phyloP scores from a whole-genome alignment of 1,140 invertebrate species.

The Oreohelix idahoensis region DNA sequence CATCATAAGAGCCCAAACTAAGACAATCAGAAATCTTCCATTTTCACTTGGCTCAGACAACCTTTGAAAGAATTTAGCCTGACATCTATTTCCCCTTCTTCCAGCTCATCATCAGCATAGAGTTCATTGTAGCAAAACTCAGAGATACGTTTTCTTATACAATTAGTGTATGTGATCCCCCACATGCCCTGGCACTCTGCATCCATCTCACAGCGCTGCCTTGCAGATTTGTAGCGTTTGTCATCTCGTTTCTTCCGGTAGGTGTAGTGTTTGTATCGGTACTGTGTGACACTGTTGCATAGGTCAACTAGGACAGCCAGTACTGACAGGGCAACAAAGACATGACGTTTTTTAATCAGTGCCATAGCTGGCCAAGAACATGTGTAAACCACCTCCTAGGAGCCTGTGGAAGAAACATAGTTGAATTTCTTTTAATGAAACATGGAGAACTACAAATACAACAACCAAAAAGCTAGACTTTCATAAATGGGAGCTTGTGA shows the following conservation, averaged over 20 bases:
- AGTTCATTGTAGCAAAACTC: conserved; percentile 57
- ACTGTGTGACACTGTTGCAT: conserved; percentile 35
- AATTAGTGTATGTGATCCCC: conserved; percentile 53
- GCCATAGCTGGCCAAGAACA: background rate
- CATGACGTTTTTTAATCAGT: background rate
- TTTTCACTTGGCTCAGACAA: conserved; percentile 52
- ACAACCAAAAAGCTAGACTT: too few species aligned
- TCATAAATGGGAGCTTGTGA: too few species aligned
- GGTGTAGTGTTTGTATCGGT: conserved; percentile 55
- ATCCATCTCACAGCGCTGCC: conserved; percentile 57
- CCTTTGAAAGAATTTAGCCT: conserved; percentile 63
- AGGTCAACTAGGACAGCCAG: conserved; percentile 2
- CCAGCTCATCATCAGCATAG: conserved; percentile 57
- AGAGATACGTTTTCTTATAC: conserved; percentile 59
- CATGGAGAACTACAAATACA: too few species aligned
- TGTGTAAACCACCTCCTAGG: too few species aligned
- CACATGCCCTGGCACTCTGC: conserved; percentile 51
- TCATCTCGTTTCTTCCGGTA: conserved; percentile 62
- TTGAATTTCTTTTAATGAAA: too few species aligned
- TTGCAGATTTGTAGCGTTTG: conserved; percentile 53
- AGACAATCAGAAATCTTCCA: conserved; percentile 45
- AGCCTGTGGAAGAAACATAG: too few species aligned
- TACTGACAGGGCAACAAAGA: background rate
- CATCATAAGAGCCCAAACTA: too few species aligned
- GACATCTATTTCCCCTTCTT: conserved; percentile 64